Percentiles rank a stretch among this genome's conserved stretches.
Conservation (phyloP, 2,113 vertebrate species). For the Sminthopsis crassicaudata region DNA sequence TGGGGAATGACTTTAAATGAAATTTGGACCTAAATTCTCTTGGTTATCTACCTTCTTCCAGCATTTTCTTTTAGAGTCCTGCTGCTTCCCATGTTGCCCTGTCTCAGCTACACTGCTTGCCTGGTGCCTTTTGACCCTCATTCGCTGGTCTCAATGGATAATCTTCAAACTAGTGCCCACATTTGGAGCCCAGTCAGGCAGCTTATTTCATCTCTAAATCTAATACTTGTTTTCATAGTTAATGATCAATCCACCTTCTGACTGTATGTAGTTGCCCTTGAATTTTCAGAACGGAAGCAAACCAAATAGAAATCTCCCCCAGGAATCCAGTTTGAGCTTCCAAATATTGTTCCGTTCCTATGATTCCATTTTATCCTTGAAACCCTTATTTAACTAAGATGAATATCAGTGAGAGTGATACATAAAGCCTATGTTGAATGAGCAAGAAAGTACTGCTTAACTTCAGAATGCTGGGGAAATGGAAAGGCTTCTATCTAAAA, state of each 20-base stretch:
- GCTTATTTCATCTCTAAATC: conserved; percentile 21
- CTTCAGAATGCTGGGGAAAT: conserved; percentile 10
- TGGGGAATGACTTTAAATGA: conserved; percentile 38
- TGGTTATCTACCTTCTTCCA: background rate
- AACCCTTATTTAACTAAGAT: conserved; percentile 31
- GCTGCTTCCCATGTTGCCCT: background rate
- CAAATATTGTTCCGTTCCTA: conserved; percentile 5
- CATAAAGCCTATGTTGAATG: conserved; percentile 23
- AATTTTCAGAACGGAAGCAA: conserved; percentile 22
- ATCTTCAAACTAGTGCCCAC: conserved; percentile 23
- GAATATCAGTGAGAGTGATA: background rate
- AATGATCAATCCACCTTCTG: conserved; percentile 35
- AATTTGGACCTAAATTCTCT: background rate
- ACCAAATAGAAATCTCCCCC: conserved; percentile 1
- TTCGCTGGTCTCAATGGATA: background rate
- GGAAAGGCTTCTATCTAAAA: conserved; percentile 19
- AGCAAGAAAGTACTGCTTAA: conserved; percentile 19
- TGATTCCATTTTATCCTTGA: background rate
- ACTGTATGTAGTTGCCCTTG: conserved; percentile 5
- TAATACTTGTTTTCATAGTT: background rate
- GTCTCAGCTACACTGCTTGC: background rate
- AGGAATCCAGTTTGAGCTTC: background rate
- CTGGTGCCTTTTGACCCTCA: background rate
- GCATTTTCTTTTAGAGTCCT: background rate
- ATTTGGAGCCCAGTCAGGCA: conserved; percentile 12